Percentiles rank a stretch among this genome's conserved stretches.
These are phyloP conservation scores for Clanis bilineata DNA, from an alignment of 2,888 invertebrate genomes.

Conservation along the genomic window DNA sequence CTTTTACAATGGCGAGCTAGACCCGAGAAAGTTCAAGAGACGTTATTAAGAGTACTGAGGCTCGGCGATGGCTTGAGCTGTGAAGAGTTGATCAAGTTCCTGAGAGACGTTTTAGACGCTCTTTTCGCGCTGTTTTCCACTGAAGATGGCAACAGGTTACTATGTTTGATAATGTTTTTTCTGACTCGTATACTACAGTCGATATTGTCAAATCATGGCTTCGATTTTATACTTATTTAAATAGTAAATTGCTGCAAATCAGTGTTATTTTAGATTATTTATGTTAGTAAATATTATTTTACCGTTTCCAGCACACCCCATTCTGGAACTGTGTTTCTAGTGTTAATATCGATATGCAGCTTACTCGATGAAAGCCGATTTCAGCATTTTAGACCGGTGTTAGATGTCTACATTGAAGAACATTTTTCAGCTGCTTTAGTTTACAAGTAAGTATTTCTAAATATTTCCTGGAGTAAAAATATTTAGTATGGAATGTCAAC, in stretches of 20 bases:
- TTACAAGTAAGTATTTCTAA: conserved; percentile 89
- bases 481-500: too few species aligned
- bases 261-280: not conserved
- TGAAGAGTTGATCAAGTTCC: conserved; percentile 96
- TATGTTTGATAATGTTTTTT: not conserved
- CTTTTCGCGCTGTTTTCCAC: conserved; percentile 96
- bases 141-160: conserved; percentile 90
- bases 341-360: conserved; percentile 95
- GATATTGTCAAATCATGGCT: too few species aligned
- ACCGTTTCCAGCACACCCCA: conserved; percentile 86
- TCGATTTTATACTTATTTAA: too few species aligned
- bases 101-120: conserved; percentile 96
- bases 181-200: too few species aligned
- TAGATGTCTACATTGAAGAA: conserved; percentile 96
- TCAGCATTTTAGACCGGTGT: conserved; percentile 96
- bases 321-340: conserved; percentile 95
- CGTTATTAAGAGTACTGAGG: conserved; percentile 89
- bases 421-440: conserved; percentile 97
- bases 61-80: conserved; percentile 91
- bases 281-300: not conserved
- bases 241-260: too few species aligned
- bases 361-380: conserved; percentile 94
- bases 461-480: too few species aligned
- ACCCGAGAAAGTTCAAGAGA: conserved; percentile 93
- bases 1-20: conserved; percentile 95